Evolutionary conservation across 2,797 vertebrate species (phyloP).

Genomic region (Neomorphus geoffroyi): DNA sequence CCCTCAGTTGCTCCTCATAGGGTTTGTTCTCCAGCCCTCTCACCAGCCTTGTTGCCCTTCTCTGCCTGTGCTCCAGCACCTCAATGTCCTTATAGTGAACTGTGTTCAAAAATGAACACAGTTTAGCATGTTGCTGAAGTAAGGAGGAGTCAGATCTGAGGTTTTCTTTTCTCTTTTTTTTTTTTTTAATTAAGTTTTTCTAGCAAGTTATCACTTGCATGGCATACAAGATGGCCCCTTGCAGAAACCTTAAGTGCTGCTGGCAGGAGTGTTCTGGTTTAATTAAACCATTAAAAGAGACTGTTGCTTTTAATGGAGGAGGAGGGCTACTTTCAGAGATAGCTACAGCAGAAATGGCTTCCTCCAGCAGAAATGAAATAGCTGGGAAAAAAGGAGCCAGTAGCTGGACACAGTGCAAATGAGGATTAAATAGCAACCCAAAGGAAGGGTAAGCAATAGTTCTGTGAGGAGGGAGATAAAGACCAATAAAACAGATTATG

Average conservation of each 20-base stretch:
- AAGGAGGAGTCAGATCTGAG: not conserved
- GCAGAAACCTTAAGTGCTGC: not conserved
- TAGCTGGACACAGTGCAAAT: not conserved
- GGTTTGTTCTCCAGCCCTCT: no score
- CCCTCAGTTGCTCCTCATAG: no score
- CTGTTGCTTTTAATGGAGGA: not conserved
- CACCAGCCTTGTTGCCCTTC: no score
- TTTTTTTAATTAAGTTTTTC: not conserved
- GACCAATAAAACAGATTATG: not conserved
- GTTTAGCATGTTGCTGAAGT: not conserved
- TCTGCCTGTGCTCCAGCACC: no score
- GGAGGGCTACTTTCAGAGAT: not conserved
- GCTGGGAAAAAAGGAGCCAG: not conserved
- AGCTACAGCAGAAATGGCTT: not conserved
- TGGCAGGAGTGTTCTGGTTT: conserved; percentile 10
- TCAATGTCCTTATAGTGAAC: no score
- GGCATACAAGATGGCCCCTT: not conserved
- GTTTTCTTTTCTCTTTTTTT: not conserved
- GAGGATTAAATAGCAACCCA: not conserved
- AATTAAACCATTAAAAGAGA: not conserved
- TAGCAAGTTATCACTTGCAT: not conserved
- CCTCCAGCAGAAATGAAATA: not conserved
- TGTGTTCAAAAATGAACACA: no score
- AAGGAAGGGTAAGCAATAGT: not conserved
- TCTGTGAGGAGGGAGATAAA: not conserved